Base-by-base conservation (phyloP, 2,797 vertebrate species). In the Eutrigla gurnardus region DNA sequence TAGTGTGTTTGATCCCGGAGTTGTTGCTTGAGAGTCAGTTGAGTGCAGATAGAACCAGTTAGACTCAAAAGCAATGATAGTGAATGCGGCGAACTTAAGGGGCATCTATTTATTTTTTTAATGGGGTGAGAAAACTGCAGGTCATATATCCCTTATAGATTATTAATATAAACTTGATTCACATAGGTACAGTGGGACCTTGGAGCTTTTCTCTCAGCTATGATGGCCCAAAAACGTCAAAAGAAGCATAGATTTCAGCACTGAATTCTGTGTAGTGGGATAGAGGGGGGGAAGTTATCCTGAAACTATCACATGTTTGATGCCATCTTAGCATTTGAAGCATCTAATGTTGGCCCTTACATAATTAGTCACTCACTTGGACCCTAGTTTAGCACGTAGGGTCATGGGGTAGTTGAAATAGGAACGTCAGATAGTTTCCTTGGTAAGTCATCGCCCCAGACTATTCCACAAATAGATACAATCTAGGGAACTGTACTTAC, bases 381-480 rank as follows among this genome's bases (percentile, higher is more conserved):
- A 47, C 35, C 76, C 70, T 35, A 8, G 53, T 76, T 80, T 81
- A 84, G 79, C 65, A 42, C 17, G 2, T 12, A 17, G 46, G 37
- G 54, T 13, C 3, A 3, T 4, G 6, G 18, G 40, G 40, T 60
- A 32, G 42, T 39, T 65, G 59, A 80, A 81, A 77, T 17, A 52
- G 12, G 42, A 18, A 13, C 5, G 3, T 75, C 63, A 72, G 54
- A 88, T 78, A 52, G 72, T 87, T 86, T 87, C 83, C 83, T 46
- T 35, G 7, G 58, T 68, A 47, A 75, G 66, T 75, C 65, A 71
- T 69, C 15, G 3, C 52, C 53, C 49, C 37, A 64, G 32, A 42
- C n/a, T 32, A 13, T 47, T 35, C 54, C 49, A n/a, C 6, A 8
- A 58, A 78, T 47, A 72, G 50, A 65, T 8, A 36, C 40, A n/a